These are phyloP conservation scores for Pachymerium ferrugineum DNA, from an alignment of 2,888 invertebrate species.

Conservation along the genomic window DNA sequence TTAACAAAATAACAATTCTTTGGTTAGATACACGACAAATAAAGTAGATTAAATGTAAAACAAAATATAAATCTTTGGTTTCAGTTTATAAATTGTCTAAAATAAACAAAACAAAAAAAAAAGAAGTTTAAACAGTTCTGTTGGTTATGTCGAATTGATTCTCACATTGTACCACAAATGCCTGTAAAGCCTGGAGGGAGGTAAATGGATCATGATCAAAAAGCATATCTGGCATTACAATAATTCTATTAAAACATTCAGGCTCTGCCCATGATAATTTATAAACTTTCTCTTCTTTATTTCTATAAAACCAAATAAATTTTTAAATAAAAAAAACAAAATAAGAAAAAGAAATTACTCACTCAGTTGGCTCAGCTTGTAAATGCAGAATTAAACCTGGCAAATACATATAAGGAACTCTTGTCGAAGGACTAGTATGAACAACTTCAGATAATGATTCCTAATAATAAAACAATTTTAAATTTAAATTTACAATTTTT, in stretches of 20 bases:
- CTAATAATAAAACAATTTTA: neutral
- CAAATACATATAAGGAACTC: constrained; percentile 6
- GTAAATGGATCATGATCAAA: constrained; percentile 79
- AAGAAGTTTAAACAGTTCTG: neutral
- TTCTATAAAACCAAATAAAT: neutral
- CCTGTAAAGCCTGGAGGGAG: constrained; percentile 62
- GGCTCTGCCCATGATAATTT: constrained; percentile 75
- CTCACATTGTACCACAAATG: constrained; percentile 41
- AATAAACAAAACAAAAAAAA: neutral
- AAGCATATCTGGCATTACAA: constrained; percentile 78
- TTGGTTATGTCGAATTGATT: neutral
- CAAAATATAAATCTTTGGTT: neutral
- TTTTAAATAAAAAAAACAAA: neutral
- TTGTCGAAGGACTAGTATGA: neutral
- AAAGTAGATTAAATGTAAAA: too few species aligned
- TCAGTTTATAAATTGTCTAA: neutral
- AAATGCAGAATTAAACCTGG: constrained; percentile 6
- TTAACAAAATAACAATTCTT: too few species aligned
- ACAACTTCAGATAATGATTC: constrained; percentile 9
- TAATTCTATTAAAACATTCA: constrained; percentile 72
- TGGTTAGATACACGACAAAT: too few species aligned
- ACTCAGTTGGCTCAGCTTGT: neutral
- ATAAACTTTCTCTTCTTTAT: constrained; percentile 45
- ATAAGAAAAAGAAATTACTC: too few species aligned
- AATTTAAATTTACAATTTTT: neutral